A percentile compares a stretch with the other conserved stretches of the same genome.
phyloP scores from a whole-genome alignment of 1,140 invertebrate species.

The Brachionus sp. region DNA sequence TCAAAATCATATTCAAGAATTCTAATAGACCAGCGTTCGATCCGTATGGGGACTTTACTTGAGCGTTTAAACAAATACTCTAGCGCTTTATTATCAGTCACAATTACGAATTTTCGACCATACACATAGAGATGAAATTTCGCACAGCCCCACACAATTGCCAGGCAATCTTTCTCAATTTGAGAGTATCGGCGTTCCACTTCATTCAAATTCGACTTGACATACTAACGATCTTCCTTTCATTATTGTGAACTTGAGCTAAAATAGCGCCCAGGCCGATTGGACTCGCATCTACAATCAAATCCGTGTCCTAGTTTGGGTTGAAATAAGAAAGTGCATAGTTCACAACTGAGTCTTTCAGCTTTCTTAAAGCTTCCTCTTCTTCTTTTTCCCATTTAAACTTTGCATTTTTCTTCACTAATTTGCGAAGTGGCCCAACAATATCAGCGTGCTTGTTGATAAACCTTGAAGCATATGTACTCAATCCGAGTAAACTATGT shows the following conservation, averaged over 20 bases:
- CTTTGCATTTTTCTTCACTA: slow-evolving; percentile 47
- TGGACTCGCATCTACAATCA: slow-evolving; percentile 49
- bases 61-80: background rate
- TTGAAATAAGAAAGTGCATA: slow-evolving; percentile 2
- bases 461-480: slow-evolving; percentile 49
- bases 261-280: slow-evolving; percentile 60
- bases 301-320: background rate
- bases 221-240: slow-evolving; percentile 49
- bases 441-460: slow-evolving; percentile 46
- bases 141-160: background rate
- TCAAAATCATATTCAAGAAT: slow-evolving; percentile 7
- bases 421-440: slow-evolving; percentile 45
- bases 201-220: slow-evolving; percentile 47
- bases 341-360: slow-evolving; percentile 47
- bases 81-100: background rate
- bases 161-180: slow-evolving; percentile 51
- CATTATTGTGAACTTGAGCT: slow-evolving; percentile 50
- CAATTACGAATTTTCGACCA: background rate
- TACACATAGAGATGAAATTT: background rate
- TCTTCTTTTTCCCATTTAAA: slow-evolving; percentile 43
- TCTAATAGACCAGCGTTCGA: background rate
- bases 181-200: slow-evolving; percentile 51
- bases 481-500: slow-evolving; percentile 49
- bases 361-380: slow-evolving; percentile 10
- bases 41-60: background rate